phyloP scores from a whole-genome alignment of 2,888 invertebrate genomes.

The Perizoma flavofasciatum region DNA sequence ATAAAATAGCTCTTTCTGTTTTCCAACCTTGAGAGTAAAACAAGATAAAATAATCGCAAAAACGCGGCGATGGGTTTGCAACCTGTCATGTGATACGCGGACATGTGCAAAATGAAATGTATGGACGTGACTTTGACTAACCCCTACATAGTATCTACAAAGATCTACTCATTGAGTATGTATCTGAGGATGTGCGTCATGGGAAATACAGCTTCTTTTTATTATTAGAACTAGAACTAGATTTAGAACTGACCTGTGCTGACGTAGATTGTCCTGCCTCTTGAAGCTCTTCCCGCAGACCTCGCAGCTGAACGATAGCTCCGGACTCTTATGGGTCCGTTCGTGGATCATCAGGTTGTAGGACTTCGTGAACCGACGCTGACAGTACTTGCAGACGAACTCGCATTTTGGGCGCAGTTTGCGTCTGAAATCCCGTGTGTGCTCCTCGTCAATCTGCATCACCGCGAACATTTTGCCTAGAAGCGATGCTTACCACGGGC shows the following conservation, averaged over 20 bases:
- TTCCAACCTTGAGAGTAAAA: too few species aligned
- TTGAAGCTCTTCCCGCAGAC: slow-evolving; percentile 99
- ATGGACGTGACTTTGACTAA: too few species aligned
- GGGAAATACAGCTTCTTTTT: too few species aligned
- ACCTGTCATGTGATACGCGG: too few species aligned
- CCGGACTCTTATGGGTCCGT: slow-evolving; percentile 98
- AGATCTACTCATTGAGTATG: too few species aligned
- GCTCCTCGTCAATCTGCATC: slow-evolving; percentile 95
- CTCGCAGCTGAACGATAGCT: slow-evolving; percentile 98
- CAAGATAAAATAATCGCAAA: too few species aligned
- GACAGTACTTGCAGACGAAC: slow-evolving; percentile 99
- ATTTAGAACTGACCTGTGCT: slow-evolving; percentile 93
- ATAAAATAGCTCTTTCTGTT: too few species aligned
- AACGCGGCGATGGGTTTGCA: too few species aligned
- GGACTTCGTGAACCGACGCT: slow-evolving; percentile 98
- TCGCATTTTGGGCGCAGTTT: slow-evolving; percentile 97
- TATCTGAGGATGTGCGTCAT: too few species aligned
- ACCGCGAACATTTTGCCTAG: slow-evolving; percentile 92
- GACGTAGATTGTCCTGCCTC: slow-evolving; percentile 97
- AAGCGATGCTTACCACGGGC: slow-evolving; percentile 78
- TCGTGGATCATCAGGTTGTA: slow-evolving; percentile 99
- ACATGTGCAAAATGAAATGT: too few species aligned
- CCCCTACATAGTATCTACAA: too few species aligned
- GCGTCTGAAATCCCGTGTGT: slow-evolving; percentile 93
- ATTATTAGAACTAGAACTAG: too few species aligned